Base-by-base conservation (phyloP, 2,888 invertebrate genomes). In the Xylota sylvarum region DNA sequence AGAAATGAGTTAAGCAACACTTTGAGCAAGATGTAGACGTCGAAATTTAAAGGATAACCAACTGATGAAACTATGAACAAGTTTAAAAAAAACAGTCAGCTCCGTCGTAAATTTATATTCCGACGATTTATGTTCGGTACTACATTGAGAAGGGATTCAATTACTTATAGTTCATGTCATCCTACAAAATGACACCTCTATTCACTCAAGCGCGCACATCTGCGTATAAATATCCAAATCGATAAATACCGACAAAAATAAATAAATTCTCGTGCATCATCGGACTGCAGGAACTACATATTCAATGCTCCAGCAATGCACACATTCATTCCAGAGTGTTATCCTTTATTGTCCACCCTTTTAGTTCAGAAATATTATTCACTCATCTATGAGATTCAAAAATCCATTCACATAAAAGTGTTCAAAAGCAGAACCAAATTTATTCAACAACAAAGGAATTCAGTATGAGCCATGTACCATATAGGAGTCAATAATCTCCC, bases 371-470 rank as follows among this genome's bases (percentile, higher is more conserved):
- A 6, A 32, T 23, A 56, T 17, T 14, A 32, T n/a, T 4, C 30
- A 58, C 10, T 70, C 30, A 40, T 40, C 27, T 46, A 43, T 46
- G 69, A 7, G 40, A 43, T 56, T 32, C 17, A 50, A 17, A 60
- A 72, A 60, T 9, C 23, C 73, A 30, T 40, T 60, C 48, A 62
- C 60, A 37, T 73, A 73, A 37, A 50, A 73, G 23, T 10, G 14
- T 27, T 62, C 37, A 56, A 14, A 60, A 50, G 27, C 35, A 37
- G 35, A 62, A 62, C 52, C 6, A 37, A 5, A 37, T 58, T 46
- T 48, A 10, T 56, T 55, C 43, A 27, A n/a, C n/a, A 12, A 48
- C 48, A n/a, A 19, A 35, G 7, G 35, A 37, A n/a, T 35, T 10
- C 4, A 65, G 12, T 3, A 37, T 0, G 10, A 58, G 19, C 1